Evolutionary conservation across 2,797 vertebrate genomes (phyloP).

Genomic region (Diglossa cyanea): DNA sequence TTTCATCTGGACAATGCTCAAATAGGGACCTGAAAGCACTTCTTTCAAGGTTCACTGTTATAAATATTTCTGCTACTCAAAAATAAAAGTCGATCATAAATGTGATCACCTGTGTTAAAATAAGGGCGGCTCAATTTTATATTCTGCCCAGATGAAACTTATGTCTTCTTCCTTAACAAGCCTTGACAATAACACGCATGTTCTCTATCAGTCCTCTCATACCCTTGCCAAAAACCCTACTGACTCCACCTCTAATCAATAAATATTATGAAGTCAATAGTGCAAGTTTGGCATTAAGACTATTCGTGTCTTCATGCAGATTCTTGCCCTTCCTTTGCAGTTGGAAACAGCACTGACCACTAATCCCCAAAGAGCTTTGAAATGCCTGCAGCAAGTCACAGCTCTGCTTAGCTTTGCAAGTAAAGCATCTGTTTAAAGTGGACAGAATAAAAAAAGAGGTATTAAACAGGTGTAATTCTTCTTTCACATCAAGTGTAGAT

Average conservation of each 20-base stretch:
- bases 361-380: background rate
- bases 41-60: background rate
- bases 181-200: background rate
- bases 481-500: background rate
- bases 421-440: background rate
- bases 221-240: background rate
- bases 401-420: background rate
- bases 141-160: background rate
- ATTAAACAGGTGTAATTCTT: background rate
- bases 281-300: background rate
- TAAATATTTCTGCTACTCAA: background rate
- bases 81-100: background rate
- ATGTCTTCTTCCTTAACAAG: background rate
- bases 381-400: background rate
- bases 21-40: background rate
- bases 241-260: background rate
- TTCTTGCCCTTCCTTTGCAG: fast-evolving
- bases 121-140: background rate
- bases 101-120: background rate
- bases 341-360: background rate
- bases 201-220: background rate
- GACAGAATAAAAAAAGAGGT: background rate
- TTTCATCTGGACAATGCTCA: background rate
- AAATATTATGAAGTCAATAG: background rate
- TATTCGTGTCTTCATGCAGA: background rate